These are phyloP conservation scores for Thelaira solivaga DNA, from an alignment of 2,888 invertebrate genomes.

Conservation along the genomic window DNA sequence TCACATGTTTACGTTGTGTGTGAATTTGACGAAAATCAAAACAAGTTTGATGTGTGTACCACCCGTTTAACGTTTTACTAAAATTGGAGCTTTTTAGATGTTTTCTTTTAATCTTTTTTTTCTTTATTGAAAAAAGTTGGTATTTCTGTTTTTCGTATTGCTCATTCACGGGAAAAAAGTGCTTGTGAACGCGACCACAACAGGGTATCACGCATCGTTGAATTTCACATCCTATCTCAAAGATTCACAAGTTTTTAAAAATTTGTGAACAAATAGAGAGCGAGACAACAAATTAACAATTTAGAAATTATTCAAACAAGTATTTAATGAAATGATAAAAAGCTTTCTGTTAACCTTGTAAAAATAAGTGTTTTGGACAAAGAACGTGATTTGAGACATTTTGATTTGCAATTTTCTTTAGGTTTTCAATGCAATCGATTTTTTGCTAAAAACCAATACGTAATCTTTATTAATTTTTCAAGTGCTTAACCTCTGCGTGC, in stretches of 20 bases:
- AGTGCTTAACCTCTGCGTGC: conserved; percentile 26
- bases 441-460: conserved; percentile 51
- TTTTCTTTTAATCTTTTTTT: neutral
- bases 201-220: too few relatives aligned
- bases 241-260: conserved; percentile 31
- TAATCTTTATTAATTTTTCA: conserved; percentile 44
- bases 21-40: too few relatives aligned
- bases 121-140: too few relatives aligned
- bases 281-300: conserved; percentile 40
- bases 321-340: conserved; percentile 38
- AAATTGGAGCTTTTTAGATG: too few relatives aligned
- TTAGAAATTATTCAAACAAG: conserved; percentile 34
- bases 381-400: conserved; percentile 42
- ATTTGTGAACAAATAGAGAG: conserved; percentile 19
- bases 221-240: conserved; percentile 58
- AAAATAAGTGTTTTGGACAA: conserved; percentile 41
- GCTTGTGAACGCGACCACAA: conserved; percentile 55
- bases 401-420: conserved; percentile 45
- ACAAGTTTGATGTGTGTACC: too few relatives aligned
- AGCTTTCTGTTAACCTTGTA: conserved; percentile 49
- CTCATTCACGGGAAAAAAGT: conserved; percentile 59
- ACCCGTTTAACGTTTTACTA: too few relatives aligned
- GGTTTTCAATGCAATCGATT: conserved; percentile 55
- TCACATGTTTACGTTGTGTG: too few relatives aligned
- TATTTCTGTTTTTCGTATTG: conserved; percentile 19